These are phyloP conservation scores for Drosophila falleni DNA, from an alignment of 2,888 invertebrate genomes.

Conservation along the genomic window DNA sequence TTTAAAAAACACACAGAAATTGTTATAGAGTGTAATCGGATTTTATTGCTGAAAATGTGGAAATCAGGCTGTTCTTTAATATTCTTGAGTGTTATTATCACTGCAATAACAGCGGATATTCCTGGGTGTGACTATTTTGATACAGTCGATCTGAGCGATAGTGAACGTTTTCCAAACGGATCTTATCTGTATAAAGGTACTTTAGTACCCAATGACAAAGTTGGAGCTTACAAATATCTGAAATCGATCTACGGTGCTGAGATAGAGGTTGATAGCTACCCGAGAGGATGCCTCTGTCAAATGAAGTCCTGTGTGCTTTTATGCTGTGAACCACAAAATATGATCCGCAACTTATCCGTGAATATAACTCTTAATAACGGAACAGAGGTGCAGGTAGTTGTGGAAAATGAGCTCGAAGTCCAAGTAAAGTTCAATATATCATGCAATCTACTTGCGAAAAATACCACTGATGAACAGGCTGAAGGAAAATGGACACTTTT, in stretches of 20 bases:
- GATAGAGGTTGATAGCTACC: not conserved
- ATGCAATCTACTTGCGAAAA: slow-evolving; percentile 19
- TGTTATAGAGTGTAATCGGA: not conserved
- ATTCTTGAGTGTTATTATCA: not conserved
- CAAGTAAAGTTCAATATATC: not conserved
- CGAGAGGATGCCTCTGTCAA: slow-evolving; percentile 70
- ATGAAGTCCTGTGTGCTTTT: slow-evolving; percentile 76
- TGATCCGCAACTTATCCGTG: not conserved
- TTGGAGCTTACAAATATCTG: slow-evolving; percentile 39
- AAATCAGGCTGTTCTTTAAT: not conserved
- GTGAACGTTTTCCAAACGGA: slow-evolving; percentile 36
- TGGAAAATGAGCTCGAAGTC: slow-evolving; percentile 3
- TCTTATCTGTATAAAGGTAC: slow-evolving; percentile 56
- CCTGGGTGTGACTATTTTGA: slow-evolving; percentile 51
- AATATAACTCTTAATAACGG: slow-evolving; percentile 19
- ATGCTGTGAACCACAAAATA: slow-evolving; percentile 53
- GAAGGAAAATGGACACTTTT: slow-evolving; percentile 32
- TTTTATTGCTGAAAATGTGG: not conserved
- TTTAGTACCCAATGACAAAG: slow-evolving; percentile 46
- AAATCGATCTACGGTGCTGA: accelerated
- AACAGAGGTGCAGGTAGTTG: not conserved
- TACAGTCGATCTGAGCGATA: slow-evolving; percentile 54
- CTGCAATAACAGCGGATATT: not conserved
- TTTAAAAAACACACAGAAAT: not conserved
- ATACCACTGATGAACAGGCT: not conserved